These are phyloP conservation scores for Biston stratarius DNA, from an alignment of 2,888 invertebrate species.

Conservation along the genomic window DNA sequence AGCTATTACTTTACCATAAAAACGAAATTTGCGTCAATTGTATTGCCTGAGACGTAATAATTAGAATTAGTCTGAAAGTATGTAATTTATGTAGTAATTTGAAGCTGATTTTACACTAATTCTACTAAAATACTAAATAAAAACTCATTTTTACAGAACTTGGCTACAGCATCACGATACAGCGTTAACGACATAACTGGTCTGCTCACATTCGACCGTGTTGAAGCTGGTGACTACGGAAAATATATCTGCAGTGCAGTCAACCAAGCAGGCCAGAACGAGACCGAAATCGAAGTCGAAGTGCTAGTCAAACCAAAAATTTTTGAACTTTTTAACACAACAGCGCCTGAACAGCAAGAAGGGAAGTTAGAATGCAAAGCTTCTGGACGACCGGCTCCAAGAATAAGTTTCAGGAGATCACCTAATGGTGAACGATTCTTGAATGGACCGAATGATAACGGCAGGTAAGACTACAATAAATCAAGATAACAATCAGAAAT, in stretches of 20 bases:
- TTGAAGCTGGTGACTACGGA: constrained; percentile 92
- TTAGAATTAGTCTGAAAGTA: no score
- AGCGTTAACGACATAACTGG: constrained; percentile 91
- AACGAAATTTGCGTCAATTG: no score
- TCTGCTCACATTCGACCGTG: constrained; percentile 90
- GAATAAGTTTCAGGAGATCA: constrained; percentile 92
- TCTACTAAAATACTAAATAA: neutral
- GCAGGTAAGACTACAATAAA: constrained; percentile 61
- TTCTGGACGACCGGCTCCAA: constrained; percentile 93
- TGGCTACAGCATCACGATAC: constrained; percentile 88
- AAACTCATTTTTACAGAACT: constrained; percentile 79
- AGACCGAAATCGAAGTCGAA: constrained; percentile 89
- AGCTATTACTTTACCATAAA: no score
- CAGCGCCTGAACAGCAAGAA: constrained; percentile 87
- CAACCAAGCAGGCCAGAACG: constrained; percentile 91
- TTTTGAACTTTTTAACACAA: constrained; percentile 91
- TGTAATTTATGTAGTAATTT: no score
- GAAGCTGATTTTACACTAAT: no score
- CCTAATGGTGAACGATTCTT: constrained; percentile 88
- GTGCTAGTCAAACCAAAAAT: constrained; percentile 93
- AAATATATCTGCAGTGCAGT: constrained; percentile 93
- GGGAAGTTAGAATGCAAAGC: constrained; percentile 91
- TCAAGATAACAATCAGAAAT: neutral
- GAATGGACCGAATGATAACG: constrained; percentile 88
- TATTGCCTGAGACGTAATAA: no score